Conservation (phyloP, 1,140 invertebrate species). For the Doryteuthis pealeii region DNA sequence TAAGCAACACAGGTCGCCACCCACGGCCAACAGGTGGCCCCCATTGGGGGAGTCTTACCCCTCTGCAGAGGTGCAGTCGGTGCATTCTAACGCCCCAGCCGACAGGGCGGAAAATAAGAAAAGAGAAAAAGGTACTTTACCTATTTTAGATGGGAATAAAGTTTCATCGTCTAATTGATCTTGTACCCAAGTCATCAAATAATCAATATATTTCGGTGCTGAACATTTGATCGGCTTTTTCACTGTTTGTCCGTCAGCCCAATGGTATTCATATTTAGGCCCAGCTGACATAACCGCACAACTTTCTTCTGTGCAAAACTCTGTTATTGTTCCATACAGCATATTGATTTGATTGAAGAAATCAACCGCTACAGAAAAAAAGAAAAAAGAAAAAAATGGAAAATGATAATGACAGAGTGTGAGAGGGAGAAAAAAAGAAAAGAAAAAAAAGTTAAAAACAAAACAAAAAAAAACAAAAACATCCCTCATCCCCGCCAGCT, state of each 20-base stretch:
- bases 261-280: constrained; percentile 99
- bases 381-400: constrained; percentile 4
- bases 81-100: no score
- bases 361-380: constrained; percentile 82
- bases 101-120: no score
- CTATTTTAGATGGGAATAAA: constrained; percentile 98
- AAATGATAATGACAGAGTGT: neutral
- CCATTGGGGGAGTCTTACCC: no score
- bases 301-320: constrained; percentile 97
- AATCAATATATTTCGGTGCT: constrained; percentile 99
- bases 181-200: constrained; percentile 99
- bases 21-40: no score
- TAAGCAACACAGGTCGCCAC: no score
- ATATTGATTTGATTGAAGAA: constrained; percentile 99
- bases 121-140: constrained; percentile 60
- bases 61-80: no score
- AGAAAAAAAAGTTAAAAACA: no score
- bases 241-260: constrained; percentile 97
- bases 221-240: constrained; percentile 99
- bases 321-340: constrained; percentile 99
- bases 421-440: neutral
- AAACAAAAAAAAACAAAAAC: no score
- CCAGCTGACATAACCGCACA: constrained; percentile 95
- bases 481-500: no score
- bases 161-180: constrained; percentile 99